Base-by-base conservation (phyloP, 2,797 vertebrate species). In the Anabacerthia variegaticeps region DNA sequence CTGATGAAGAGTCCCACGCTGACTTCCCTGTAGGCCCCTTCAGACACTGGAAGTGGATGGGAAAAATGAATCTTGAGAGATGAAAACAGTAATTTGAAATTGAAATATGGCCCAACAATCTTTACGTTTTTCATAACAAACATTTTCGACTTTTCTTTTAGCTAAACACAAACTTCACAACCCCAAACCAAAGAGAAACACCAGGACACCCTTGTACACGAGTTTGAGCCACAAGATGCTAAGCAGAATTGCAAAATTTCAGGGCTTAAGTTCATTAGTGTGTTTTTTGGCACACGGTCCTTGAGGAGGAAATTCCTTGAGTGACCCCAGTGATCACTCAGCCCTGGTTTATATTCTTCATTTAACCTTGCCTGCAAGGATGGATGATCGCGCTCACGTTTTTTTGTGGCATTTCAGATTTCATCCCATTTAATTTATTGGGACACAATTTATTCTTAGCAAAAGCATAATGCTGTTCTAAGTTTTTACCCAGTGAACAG, bases 401-500 rank as follows among this genome's bases (percentile, higher is more conserved):
- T 34, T 34, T 83, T 61, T 12, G 28, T 55, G 76, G 30, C 48
- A 24, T 80, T 74, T 86, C 27, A 43, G 54, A 69, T 67, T 88
- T 84, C 49, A 36, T 59, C 14, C 23, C 26, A 11, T 71, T 71
- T 85, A 36, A 4, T 84, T 88, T 68, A 46, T 13, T 54, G 37
- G 58, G 24, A 65, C 15, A 21, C 7, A 11, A 12, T 84, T 62
- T 67, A 65, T 39, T 75, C 62, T 75, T 83, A 3, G 1, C 27
- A 36, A 28, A 83, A 67, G 12, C 7, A 1, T 63, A 62, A 44
- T 30, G 49, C 37, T 82, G 11, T 80, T 88, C 52, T 13, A 86
- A 84, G 22, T 81, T 87, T 87, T 68, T 54, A 54, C 32, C 27
- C 52, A 21, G 41, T 72, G 80, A 92, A 82, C 24, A 78, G 81